Conservation (phyloP, 1,140 invertebrate genomes). For the Microplitis demolitor region DNA sequence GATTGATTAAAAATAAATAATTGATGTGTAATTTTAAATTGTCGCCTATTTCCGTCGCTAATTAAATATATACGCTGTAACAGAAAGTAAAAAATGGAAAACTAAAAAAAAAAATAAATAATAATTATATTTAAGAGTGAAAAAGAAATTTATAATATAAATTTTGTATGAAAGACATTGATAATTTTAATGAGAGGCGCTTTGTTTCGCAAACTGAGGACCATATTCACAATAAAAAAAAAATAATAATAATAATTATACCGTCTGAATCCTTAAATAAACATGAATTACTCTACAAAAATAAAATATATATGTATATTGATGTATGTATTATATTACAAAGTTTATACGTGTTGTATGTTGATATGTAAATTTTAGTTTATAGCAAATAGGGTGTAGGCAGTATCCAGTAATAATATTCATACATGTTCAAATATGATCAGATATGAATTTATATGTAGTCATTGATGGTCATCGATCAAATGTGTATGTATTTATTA, state of each 20-base stretch:
- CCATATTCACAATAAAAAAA: not conserved
- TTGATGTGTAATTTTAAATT: not conserved
- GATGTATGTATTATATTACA: not conserved
- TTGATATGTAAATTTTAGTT: too few relatives aligned
- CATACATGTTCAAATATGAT: too few relatives aligned
- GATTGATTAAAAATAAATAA: not conserved
- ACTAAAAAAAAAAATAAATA: not conserved
- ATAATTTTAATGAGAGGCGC: slow-evolving; percentile 16
- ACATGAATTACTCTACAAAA: not conserved
- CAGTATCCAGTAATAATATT: too few relatives aligned
- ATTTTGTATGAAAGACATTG: slow-evolving; percentile 2
- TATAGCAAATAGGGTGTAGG: too few relatives aligned
- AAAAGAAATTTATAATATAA: not conserved
- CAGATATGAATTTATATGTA: too few relatives aligned
- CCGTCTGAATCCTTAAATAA: not conserved
- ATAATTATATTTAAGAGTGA: not conserved
- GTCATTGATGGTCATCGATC: too few relatives aligned
- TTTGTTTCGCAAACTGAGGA: slow-evolving; percentile 31
- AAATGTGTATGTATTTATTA: too few relatives aligned
- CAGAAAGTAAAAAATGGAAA: not conserved
- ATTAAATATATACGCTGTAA: not conserved
- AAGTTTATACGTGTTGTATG: not conserved
- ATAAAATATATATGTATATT: not conserved
- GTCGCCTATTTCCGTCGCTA: not conserved
- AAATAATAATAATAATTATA: not conserved